Evolutionary conservation across 2,797 vertebrate genomes (phyloP).

Genomic region (Brachyalestes nurse): DNA sequence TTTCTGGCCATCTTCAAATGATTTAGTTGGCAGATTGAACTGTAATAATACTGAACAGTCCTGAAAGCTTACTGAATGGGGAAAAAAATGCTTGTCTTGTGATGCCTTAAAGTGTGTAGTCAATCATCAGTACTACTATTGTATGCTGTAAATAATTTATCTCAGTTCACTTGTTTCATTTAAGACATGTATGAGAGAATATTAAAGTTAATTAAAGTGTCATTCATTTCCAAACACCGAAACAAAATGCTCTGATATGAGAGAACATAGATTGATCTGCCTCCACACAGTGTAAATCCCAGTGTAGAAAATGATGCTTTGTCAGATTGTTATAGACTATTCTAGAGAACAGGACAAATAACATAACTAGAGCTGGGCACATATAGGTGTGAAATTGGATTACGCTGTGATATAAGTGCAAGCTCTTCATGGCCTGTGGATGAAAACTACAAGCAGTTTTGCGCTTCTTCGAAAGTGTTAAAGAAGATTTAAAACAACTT

Average conservation of each 20-base stretch:
- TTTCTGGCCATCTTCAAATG: neutral
- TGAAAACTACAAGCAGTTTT: neutral
- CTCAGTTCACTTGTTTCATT: neutral
- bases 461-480: neutral
- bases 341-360: neutral
- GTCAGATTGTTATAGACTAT: conserved; percentile 23
- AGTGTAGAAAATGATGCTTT: conserved; percentile 16
- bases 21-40: neutral
- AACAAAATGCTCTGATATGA: conserved; percentile 3
- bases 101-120: neutral
- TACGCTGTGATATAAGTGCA: neutral
- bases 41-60: neutral
- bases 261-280: conserved; percentile 27
- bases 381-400: neutral
- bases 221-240: conserved; percentile 11
- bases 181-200: neutral
- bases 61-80: conserved; percentile 1
- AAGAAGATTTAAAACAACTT: neutral
- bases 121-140: neutral
- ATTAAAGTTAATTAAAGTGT: conserved; percentile 27
- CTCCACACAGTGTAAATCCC: conserved; percentile 12
- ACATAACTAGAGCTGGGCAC: conserved; percentile 6
- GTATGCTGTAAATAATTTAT: neutral
- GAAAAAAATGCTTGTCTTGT: neutral
- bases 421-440: neutral